Conservation (phyloP, 2,797 vertebrate species). For the Alcedo quadribrachys region DNA sequence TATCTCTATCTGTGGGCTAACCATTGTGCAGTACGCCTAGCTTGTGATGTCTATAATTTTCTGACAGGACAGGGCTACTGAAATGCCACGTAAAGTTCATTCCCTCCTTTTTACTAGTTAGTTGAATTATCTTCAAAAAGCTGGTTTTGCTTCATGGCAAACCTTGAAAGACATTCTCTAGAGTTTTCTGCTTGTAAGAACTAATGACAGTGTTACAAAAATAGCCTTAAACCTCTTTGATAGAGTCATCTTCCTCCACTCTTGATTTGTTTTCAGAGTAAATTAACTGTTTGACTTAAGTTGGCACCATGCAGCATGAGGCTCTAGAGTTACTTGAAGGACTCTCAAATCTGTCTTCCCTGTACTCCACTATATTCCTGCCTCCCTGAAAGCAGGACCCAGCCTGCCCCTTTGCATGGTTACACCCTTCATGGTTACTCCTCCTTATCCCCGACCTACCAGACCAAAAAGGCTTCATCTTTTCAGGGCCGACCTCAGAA, state of each 20-base stretch:
- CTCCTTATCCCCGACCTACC: not conserved
- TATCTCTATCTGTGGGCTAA: not conserved
- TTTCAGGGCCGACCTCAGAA: not conserved
- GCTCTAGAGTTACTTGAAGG: not conserved
- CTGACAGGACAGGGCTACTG: conserved; percentile 1
- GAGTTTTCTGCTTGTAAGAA: not conserved
- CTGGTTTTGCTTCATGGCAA: not conserved
- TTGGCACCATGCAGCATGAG: not conserved
- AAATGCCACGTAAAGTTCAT: conserved; percentile 39
- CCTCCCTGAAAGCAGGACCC: not conserved
- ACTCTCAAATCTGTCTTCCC: not conserved
- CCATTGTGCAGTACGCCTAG: not conserved
- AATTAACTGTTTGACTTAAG: not conserved
- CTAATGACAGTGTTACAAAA: not conserved
- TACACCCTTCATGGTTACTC: too few species aligned
- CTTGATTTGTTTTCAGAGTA: not conserved
- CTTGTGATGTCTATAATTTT: conserved; percentile 46
- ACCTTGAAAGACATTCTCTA: not conserved
- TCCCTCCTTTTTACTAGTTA: not conserved
- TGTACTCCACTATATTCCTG: not conserved
- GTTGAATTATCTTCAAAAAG: not conserved
- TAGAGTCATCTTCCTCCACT: not conserved
- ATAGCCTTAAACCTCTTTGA: not conserved
- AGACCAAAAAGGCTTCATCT: not conserved
- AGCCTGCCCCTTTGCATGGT: fast-evolving